A percentile compares a stretch with the other conserved stretches of the same genome.
phyloP scores from a whole-genome alignment of 2,888 invertebrate genomes.

The Cheiracanthium punctorium region DNA sequence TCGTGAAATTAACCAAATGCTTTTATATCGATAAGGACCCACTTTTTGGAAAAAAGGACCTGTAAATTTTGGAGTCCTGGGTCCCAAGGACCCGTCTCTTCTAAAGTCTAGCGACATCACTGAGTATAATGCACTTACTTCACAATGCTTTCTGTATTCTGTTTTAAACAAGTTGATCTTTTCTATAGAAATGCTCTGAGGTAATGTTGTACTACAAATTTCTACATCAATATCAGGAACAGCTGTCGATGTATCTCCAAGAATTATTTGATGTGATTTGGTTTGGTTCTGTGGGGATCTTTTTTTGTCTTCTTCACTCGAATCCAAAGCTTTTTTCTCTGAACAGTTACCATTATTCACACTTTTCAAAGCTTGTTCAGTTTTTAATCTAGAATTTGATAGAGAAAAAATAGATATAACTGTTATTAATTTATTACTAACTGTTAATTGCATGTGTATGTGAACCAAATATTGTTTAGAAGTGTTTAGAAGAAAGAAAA shows the following conservation, averaged over 20 bases:
- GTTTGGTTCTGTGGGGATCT: conserved; percentile 71
- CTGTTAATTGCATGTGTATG: too few species aligned
- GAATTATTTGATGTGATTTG: conserved; percentile 81
- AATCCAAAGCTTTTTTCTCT: conserved; percentile 32
- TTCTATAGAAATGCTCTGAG: conserved; percentile 85
- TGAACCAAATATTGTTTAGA: too few species aligned
- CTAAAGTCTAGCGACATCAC: too few species aligned
- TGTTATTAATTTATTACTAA: neutral
- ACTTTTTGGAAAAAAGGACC: too few species aligned
- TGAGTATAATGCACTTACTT: conserved; percentile 79
- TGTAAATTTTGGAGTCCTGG: too few species aligned
- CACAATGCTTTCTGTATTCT: conserved; percentile 92
- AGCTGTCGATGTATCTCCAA: conserved; percentile 87
- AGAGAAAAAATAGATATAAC: too few species aligned
- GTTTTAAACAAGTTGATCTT: conserved; percentile 88
- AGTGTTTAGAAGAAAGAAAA: too few species aligned
- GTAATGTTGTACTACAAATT: conserved; percentile 79
- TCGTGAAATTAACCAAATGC: too few species aligned
- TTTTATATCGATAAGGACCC: too few species aligned
- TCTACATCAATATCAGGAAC: conserved; percentile 87
- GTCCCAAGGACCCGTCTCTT: too few species aligned
- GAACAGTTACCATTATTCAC: conserved; percentile 30
- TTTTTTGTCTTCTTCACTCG: conserved; percentile 64
- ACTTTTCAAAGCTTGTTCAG: conserved; percentile 21
- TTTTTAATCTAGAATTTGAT: conserved; percentile 33